Conservation (phyloP, 64 coral and sea anemone genomes). For the Stylophora pistillata region DNA sequence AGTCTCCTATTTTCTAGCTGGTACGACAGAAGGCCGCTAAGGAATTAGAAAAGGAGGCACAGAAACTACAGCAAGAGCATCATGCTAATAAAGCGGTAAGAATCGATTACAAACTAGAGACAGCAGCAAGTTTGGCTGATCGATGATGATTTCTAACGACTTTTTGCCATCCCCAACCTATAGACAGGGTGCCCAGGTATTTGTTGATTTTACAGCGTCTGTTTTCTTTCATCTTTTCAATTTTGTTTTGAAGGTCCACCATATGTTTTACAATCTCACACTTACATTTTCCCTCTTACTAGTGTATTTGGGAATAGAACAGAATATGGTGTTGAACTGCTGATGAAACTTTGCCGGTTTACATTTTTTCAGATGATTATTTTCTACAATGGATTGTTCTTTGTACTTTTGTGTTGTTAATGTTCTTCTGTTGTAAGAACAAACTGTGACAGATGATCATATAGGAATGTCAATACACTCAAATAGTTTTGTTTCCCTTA, state of each 20-base stretch:
- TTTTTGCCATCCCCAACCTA: too few species aligned
- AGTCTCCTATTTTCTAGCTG: slow-evolving; percentile 19
- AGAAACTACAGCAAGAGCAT: slow-evolving; percentile 64
- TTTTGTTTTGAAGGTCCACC: too few species aligned
- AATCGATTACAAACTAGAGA: not conserved
- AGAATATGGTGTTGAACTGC: not conserved
- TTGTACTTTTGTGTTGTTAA: slow-evolving; percentile 15
- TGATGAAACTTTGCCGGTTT: not conserved
- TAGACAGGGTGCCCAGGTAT: too few species aligned
- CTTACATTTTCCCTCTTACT: too few species aligned
- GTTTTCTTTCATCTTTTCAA: too few species aligned
- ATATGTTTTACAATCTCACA: too few species aligned
- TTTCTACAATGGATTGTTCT: not conserved
- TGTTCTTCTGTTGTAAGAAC: slow-evolving; percentile 8
- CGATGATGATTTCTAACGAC: too few species aligned
- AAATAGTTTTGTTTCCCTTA: slow-evolving; percentile 23
- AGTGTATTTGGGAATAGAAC: not conserved
- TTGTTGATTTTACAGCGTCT: too few species aligned
- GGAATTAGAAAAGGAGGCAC: slow-evolving; percentile 72
- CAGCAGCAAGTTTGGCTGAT: not conserved
- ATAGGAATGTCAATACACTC: slow-evolving; percentile 7
- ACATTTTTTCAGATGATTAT: not conserved
- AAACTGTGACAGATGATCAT: not conserved
- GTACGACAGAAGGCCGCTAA: slow-evolving; percentile 76
- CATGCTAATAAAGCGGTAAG: slow-evolving; percentile 63